phyloP scores from a whole-genome alignment of 2,113 vertebrate genomes.

The Sinosuthora webbiana region DNA sequence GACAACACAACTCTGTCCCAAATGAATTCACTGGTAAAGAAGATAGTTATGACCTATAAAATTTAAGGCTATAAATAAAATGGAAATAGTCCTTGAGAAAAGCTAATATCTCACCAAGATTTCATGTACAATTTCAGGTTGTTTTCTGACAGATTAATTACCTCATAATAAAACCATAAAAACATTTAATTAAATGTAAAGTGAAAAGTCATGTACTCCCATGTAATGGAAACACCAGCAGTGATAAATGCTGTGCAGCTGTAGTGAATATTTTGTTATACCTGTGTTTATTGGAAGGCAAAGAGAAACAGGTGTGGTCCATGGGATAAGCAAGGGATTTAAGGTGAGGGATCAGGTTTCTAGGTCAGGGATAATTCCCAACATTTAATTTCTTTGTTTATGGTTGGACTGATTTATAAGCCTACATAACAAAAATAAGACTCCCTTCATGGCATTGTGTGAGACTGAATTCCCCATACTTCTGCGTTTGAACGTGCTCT shows the following conservation, averaged over 20 bases:
- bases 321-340: neutral
- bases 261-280: neutral
- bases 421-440: neutral
- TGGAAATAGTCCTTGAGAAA: neutral
- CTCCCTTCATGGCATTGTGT: neutral
- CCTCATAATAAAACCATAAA: slow-evolving; percentile 10
- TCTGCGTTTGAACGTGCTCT: neutral
- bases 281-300: neutral
- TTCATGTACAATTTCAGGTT: neutral
- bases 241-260: neutral
- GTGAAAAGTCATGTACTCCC: neutral
- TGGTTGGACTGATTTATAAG: neutral
- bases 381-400: slow-evolving; percentile 13
- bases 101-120: neutral
- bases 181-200: slow-evolving; percentile 35
- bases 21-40: neutral
- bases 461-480: neutral
- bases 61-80: slow-evolving; percentile 24
- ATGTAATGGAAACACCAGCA: slow-evolving; percentile 2
- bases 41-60: slow-evolving; percentile 5
- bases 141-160: slow-evolving; percentile 23
- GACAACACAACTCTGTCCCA: neutral
- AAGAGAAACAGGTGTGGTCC: neutral
- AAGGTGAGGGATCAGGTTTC: neutral
- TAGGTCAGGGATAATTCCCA: neutral